Evolutionary conservation across 2,797 vertebrate species (phyloP).

Genomic region (Vireo griseus): DNA sequence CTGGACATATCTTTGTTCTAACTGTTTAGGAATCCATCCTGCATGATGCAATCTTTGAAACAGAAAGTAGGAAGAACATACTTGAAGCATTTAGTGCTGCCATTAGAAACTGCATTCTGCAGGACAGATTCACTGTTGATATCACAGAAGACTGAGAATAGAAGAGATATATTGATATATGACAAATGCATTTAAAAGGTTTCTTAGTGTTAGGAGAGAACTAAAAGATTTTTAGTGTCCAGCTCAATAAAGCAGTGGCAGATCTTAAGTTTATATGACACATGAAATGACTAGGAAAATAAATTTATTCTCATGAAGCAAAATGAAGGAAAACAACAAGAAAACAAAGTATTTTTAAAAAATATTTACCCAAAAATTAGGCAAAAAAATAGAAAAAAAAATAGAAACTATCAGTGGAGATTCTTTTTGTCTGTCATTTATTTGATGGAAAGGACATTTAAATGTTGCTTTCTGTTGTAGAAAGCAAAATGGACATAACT

Average conservation of each 20-base stretch:
- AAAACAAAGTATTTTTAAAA: not conserved
- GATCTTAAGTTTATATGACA: not conserved
- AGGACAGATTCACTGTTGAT: not conserved
- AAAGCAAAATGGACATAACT: not conserved
- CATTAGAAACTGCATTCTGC: not conserved
- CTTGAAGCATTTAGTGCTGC: not conserved
- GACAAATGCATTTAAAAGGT: not conserved
- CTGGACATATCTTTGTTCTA: not conserved
- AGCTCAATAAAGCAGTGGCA: not conserved
- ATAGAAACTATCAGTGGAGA: not conserved
- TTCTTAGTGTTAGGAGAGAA: not conserved
- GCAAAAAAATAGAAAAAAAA: not conserved
- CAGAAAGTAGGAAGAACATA: not conserved
- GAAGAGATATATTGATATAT: not conserved
- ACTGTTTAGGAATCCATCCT: not conserved
- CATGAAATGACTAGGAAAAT: not conserved
- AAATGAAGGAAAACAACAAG: not conserved
- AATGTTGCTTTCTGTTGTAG: not conserved
- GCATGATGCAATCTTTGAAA: not conserved
- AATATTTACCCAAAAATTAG: not conserved
- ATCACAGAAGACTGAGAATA: not conserved
- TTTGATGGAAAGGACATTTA: not conserved
- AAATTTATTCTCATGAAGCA: not conserved
- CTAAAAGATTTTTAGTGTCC: not conserved
- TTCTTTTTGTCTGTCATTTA: not conserved